phyloP scores from a whole-genome alignment of 92 coral and sea anemone species.

The Diadumene lineata region DNA sequence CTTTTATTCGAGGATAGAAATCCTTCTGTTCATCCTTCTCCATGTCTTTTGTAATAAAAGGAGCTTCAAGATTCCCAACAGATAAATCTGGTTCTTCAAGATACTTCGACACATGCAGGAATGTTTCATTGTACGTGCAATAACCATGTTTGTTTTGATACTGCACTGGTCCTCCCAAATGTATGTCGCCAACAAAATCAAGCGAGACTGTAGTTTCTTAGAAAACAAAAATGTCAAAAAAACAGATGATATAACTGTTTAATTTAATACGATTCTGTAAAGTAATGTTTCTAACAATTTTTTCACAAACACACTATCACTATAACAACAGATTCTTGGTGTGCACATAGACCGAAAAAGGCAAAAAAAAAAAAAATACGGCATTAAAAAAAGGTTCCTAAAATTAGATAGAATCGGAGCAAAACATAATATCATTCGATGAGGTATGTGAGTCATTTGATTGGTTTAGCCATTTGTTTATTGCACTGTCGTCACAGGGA shows the following conservation, averaged over 20 bases:
- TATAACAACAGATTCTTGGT: too few species aligned
- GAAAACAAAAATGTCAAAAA: not conserved
- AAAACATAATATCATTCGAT: too few species aligned
- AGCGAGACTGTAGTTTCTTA: slow-evolving; percentile 29
- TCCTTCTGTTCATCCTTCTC: not conserved
- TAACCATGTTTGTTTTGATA: slow-evolving; percentile 50
- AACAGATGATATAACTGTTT: not conserved
- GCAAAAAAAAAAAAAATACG: too few species aligned
- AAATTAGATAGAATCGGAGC: not conserved
- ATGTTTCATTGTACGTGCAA: slow-evolving; percentile 60
- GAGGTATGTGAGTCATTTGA: not conserved
- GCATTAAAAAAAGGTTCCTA: slow-evolving; percentile 75
- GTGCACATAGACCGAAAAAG: too few species aligned
- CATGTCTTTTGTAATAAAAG: slow-evolving; percentile 51
- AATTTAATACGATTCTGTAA: not conserved
- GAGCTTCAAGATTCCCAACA: slow-evolving; percentile 77
- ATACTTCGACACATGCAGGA: slow-evolving; percentile 46
- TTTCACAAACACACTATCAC: too few species aligned
- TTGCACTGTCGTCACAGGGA: too few species aligned
- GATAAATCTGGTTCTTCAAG: slow-evolving; percentile 73
- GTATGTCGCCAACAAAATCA: slow-evolving; percentile 82
- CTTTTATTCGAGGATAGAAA: slow-evolving; percentile 10
- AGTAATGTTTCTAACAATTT: too few species aligned
- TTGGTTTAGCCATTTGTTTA: too few species aligned
- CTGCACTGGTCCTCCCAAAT: slow-evolving; percentile 49